phyloP scores from a whole-genome alignment of 2,113 vertebrate species.

The Monopterus albus region DNA sequence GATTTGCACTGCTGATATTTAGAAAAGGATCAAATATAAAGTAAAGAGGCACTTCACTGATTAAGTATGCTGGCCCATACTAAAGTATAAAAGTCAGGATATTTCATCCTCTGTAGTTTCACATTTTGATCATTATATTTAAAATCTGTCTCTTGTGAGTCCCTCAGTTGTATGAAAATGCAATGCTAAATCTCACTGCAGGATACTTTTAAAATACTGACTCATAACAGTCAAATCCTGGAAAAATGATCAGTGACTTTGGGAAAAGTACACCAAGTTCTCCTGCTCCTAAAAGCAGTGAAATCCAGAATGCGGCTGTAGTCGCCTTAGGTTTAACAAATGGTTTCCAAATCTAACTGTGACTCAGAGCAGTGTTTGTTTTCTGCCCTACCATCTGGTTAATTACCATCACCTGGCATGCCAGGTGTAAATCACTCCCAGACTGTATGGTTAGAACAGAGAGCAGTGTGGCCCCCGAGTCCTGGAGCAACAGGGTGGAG shows the following conservation, averaged over 20 bases:
- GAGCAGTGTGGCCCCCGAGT: slow-evolving; percentile 12
- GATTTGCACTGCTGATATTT: no score
- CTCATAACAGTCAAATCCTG: background rate
- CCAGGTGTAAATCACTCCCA: slow-evolving; percentile 54
- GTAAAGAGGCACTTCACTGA: no score
- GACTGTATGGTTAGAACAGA: slow-evolving; percentile 17
- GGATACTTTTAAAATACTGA: background rate
- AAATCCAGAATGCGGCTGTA: background rate
- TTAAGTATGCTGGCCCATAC: no score
- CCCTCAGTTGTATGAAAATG: background rate
- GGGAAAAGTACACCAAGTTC: background rate
- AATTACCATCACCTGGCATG: slow-evolving; percentile 44
- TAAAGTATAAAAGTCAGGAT: background rate
- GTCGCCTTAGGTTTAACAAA: slow-evolving; percentile 18
- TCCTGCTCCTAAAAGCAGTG: background rate
- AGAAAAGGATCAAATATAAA: no score
- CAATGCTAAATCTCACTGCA: background rate
- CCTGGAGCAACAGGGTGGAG: slow-evolving; percentile 11
- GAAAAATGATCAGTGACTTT: background rate
- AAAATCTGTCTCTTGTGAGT: background rate
- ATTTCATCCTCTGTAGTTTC: background rate
- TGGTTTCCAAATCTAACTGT: slow-evolving; percentile 23
- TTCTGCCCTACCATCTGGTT: slow-evolving; percentile 25
- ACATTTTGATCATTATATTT: background rate
- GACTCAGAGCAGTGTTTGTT: slow-evolving; percentile 28